A percentile compares a stretch with the other conserved stretches of the same genome.
These are phyloP conservation scores for Oncorhynchus gorbuscha DNA, from an alignment of 2,113 vertebrate genomes.

Conservation along the genomic window DNA sequence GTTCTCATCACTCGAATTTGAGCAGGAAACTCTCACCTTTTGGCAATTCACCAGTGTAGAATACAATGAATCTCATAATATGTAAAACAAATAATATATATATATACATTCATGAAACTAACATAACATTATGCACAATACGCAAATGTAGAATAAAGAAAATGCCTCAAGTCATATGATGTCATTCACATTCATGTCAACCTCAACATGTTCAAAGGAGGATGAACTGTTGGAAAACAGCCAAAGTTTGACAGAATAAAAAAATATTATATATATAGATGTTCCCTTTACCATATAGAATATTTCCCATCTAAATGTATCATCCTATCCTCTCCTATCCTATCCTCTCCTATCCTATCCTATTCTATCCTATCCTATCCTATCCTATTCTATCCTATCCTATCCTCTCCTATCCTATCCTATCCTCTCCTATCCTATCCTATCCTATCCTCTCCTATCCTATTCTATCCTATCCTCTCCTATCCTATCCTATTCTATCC, in stretches of 20 bases:
- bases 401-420: too few relatives aligned
- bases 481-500: too few relatives aligned
- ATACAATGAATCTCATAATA: neutral
- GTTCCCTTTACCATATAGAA: neutral
- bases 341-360: too few relatives aligned
- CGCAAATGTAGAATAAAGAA: neutral
- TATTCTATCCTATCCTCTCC: too few relatives aligned
- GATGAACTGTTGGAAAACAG: neutral
- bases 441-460: too few relatives aligned
- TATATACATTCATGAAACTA: neutral
- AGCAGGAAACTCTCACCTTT: conserved; percentile 31
- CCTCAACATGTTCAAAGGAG: neutral
- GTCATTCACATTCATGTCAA: neutral
- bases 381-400: too few relatives aligned
- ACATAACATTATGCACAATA: neutral
- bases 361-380: too few relatives aligned
- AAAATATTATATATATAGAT: neutral
- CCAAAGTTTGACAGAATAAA: neutral
- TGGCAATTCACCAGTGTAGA: conserved; percentile 24
- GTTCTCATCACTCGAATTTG: conserved; percentile 47
- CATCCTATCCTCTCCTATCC: too few relatives aligned
- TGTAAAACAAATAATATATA: neutral
- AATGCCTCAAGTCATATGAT: neutral
- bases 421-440: too few relatives aligned
- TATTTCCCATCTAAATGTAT: neutral